phyloP scores from a whole-genome alignment of 2,797 vertebrate genomes.

The Tangara arthus region DNA sequence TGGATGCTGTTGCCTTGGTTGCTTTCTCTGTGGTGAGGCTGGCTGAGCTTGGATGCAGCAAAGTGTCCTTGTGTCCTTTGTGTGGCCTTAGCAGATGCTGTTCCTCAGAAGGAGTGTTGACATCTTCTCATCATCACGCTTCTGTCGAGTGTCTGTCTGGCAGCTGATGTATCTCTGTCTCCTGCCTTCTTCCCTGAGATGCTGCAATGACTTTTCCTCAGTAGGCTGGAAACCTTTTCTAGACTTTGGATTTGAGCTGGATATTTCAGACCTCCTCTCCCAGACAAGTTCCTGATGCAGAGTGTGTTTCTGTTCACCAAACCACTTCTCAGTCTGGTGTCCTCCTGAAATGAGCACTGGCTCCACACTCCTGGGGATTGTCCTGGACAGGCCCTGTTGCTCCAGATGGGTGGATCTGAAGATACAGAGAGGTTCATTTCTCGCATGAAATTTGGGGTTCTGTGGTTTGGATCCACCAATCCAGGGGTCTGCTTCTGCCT shows the following conservation, averaged over 20 bases:
- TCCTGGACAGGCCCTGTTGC: background rate
- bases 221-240: background rate
- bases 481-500: background rate
- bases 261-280: background rate
- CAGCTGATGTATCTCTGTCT: background rate
- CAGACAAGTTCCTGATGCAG: background rate
- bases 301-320: background rate
- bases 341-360: background rate
- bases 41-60: background rate
- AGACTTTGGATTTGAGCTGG: background rate
- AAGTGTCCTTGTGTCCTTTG: background rate
- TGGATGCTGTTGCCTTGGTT: background rate
- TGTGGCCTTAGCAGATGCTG: background rate
- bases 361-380: background rate
- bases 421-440: conserved; percentile 20
- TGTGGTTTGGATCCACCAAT: background rate
- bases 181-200: background rate
- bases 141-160: background rate
- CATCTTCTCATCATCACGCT: background rate
- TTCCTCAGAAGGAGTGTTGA: background rate
- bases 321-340: background rate
- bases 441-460: background rate
- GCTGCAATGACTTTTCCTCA: background rate
- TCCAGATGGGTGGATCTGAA: conserved; percentile 28
- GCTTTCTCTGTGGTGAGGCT: background rate